phyloP scores from a whole-genome alignment of 2,888 invertebrate species.

The Hirtodrosophila trivittata region DNA sequence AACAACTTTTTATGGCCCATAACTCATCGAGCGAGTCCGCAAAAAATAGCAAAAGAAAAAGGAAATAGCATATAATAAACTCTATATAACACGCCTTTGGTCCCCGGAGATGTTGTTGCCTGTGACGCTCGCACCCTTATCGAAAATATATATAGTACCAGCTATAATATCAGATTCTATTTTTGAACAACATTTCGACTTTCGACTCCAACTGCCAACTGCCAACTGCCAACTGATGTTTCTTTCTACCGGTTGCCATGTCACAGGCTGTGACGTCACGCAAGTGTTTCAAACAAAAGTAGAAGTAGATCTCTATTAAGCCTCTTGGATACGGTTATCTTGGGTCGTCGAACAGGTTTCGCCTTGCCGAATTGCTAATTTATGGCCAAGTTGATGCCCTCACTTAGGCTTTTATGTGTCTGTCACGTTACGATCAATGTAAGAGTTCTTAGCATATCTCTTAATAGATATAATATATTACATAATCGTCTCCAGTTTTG shows the following conservation, averaged over 20 bases:
- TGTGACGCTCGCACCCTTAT: too few relatives aligned
- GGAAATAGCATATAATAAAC: too few relatives aligned
- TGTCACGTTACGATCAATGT: slow-evolving; percentile 1
- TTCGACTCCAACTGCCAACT: slow-evolving; percentile 24
- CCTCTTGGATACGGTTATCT: slow-evolving; percentile 2
- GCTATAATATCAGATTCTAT: too few relatives aligned
- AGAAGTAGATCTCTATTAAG: background rate
- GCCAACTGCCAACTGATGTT: too few relatives aligned
- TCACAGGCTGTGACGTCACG: background rate
- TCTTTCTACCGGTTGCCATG: slow-evolving; percentile 8
- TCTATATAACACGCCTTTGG: too few relatives aligned
- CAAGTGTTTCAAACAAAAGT: background rate
- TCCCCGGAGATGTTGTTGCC: too few relatives aligned
- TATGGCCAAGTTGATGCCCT: background rate
- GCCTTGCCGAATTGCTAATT: slow-evolving; percentile 10
- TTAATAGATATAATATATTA: too few relatives aligned
- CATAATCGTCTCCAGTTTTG: too few relatives aligned
- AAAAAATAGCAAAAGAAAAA: slow-evolving; percentile 8
- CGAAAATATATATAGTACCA: too few relatives aligned
- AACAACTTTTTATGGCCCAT: slow-evolving; percentile 62
- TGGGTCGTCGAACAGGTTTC: background rate
- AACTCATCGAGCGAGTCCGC: slow-evolving; percentile 39
- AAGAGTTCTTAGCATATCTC: too few relatives aligned
- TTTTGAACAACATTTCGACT: slow-evolving; percentile 1
- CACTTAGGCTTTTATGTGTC: background rate